phyloP scores from a whole-genome alignment of 2,797 vertebrate genomes.

The Arnoldichthys spilopterus region DNA sequence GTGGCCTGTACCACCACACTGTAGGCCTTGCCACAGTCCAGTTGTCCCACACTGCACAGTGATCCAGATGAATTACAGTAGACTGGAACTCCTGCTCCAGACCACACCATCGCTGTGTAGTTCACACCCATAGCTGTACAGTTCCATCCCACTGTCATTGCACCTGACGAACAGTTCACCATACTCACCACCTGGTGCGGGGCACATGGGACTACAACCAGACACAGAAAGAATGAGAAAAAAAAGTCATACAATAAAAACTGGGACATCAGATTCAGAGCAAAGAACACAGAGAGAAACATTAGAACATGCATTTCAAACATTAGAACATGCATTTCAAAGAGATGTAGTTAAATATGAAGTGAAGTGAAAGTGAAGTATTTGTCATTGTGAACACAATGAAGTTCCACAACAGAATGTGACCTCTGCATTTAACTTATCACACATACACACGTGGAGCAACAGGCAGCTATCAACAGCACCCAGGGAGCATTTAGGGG shows the following conservation, averaged over 20 bases:
- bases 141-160: slow-evolving; percentile 69
- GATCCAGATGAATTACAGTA: slow-evolving; percentile 68
- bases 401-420: too few species aligned
- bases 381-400: too few species aligned
- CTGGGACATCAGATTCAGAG: not conserved
- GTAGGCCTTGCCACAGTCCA: slow-evolving; percentile 71
- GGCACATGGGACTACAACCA: slow-evolving; percentile 70
- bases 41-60: slow-evolving; percentile 59
- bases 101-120: slow-evolving; percentile 65
- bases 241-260: not conserved
- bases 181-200: slow-evolving; percentile 64
- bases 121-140: slow-evolving; percentile 56
- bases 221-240: not conserved
- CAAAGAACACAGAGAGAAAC: too few species aligned
- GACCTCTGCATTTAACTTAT: too few species aligned
- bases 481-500: too few species aligned
- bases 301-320: too few species aligned
- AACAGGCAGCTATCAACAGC: too few species aligned
- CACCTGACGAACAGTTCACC: slow-evolving; percentile 62
- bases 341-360: too few species aligned
- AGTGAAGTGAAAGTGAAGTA: too few species aligned
- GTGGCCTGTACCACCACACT: slow-evolving; percentile 58
- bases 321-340: too few species aligned
- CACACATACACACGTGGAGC: too few species aligned
- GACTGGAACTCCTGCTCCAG: slow-evolving; percentile 47